Percentiles rank a stretch among this genome's conserved stretches.
These are phyloP conservation scores for Nebria brevicollis DNA, from an alignment of 2,888 invertebrate genomes.

Conservation along the genomic window DNA sequence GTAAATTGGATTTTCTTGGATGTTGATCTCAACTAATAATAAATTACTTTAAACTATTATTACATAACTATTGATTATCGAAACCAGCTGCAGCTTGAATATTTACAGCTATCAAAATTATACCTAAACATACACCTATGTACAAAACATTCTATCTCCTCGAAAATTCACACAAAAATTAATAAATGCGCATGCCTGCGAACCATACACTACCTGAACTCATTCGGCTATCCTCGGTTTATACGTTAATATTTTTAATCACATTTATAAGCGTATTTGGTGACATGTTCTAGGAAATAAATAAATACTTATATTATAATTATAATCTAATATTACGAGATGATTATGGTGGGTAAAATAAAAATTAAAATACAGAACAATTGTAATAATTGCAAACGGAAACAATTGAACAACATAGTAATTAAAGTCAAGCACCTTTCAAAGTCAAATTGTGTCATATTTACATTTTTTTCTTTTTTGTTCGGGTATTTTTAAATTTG, in stretches of 20 bases:
- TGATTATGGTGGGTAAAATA: no score
- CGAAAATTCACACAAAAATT: not conserved
- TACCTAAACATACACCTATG: not conserved
- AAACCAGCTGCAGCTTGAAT: not conserved
- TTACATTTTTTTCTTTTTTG: not conserved
- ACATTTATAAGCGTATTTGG: no score
- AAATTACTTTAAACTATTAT: not conserved
- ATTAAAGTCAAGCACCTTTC: not conserved
- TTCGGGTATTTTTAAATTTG: not conserved
- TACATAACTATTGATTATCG: not conserved
- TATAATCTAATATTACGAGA: no score
- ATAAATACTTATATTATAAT: no score
- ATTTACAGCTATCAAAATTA: not conserved
- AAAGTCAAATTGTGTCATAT: slow-evolving; percentile 1
- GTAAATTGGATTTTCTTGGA: not conserved
- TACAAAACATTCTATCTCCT: no score
- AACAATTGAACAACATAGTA: not conserved
- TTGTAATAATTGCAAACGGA: not conserved
- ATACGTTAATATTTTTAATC: no score
- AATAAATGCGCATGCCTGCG: not conserved
- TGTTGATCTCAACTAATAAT: not conserved
- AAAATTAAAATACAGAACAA: no score
- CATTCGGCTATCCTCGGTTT: not conserved
- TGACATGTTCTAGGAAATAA: no score
- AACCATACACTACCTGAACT: not conserved